Evolutionary conservation across 2,113 vertebrate species (phyloP), one percentile per base, ranked within the genome.

Genomic region (Canis aureus): DNA sequence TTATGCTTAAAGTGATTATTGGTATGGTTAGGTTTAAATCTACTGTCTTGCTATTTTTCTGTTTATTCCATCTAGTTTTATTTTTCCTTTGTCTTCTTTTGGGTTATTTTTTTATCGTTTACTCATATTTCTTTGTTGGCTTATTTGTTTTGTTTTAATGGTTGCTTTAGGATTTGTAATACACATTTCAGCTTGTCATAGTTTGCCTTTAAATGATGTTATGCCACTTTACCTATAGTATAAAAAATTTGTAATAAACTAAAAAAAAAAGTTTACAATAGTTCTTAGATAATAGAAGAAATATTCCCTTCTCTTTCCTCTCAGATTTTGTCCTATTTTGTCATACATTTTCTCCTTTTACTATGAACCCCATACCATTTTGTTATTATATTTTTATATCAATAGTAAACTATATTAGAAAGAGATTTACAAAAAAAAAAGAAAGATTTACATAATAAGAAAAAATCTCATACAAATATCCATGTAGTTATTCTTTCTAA

Each of bases 1-100:
- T 67, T 91, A 91, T 81, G 49, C 59, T 92, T 73, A 71, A 83
- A 82, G 27, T 83, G 53, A 49, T 73, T 83, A 83, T 73, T 83
- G 35, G 60, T 73, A 73, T 60, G 35, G 35, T 83, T 83, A 73
- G 79, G 67, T 73, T 83, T 92, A 60, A 83, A 82, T 49, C 62
- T 67, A 38, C 60, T 17, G 13, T 66, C 64, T 91, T 82, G 11
- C 25, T 91, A 5, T 80, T 60, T 91, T 91, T 89, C 57, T 73
- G 8, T 92, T 83, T 83, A 66, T 83, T 9, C 29, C 9, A 69
- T 82, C 23, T 85, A 55, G 35, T 57, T 71, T 27, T 53, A 67
- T 43, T 82, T 91, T 78, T 89, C 35, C 51, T 86, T 32, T 76
- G 16, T 76, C 57, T 64, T 64, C 29, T 76, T 62, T 93, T 74